Base-by-base conservation (phyloP, 2,113 vertebrate genomes). In the Todiramphus saurophagus region DNA sequence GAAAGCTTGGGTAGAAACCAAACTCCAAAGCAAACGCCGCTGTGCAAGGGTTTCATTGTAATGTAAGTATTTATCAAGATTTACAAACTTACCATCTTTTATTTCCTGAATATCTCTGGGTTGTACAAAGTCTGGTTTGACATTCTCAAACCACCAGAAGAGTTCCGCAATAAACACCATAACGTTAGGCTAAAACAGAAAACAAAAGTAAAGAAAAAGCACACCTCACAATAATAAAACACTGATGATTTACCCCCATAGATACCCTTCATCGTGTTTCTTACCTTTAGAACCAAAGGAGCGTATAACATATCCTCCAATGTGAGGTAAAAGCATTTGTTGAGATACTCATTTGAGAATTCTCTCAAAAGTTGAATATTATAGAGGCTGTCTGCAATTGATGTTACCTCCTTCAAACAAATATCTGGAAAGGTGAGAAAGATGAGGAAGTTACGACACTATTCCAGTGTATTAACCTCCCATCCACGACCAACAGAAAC, bases 61-160 rank as follows among this genome's bases (percentile, higher is more conserved):
- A 24, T 2, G 1, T 2, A 12, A 41, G 41, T 10, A 9, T 16
- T 20, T 35, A 44, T 5, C 8, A 33, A 8, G 21, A 24, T 7
- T 27, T 11, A 39, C 69, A 73, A 30, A 75, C 98, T 94, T 89
- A 99, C 99, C 99, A 35, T 99, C 99, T 97, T 98, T 99, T 94
- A 98, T 97, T 78, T 99, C 99, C 92, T 99, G 99, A 46, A 98
- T 89, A 70, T 99, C 99, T 90, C 98, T 98, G 46, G 99, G 99
- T 33, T 99, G 99, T 3, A 99, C 99, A 21, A 99, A 99, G 51
- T 99, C 99, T 20, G 99, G 99, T 85, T 98, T 99, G 88, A 99
- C 98, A 8, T 98, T 98, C 95, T 99, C 99, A 96, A 99, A 99
- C 99, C 99, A 99, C 99, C 99, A 99, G 96, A 99, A 99, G 53